Base-by-base conservation (phyloP, 2,113 vertebrate genomes). In the Eublepharis macularius region DNA sequence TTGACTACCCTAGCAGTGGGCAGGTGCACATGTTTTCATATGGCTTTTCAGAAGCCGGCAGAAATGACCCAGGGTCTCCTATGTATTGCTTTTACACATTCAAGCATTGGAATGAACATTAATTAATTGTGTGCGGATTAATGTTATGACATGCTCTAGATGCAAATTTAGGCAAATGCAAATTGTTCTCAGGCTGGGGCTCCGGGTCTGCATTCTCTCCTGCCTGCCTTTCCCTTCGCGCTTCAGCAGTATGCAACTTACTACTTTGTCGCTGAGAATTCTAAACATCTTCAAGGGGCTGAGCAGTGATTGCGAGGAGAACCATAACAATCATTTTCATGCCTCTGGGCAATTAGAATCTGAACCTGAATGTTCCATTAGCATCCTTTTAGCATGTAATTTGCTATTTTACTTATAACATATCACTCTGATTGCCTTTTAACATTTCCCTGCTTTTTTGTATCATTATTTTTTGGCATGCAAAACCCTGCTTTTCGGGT, bases 301-400 rank as follows among this genome's bases (percentile, higher is more conserved):
- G 93, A 94, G 70, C 91, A 90, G 93, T 94, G 92, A 94, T 94
- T 95, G 78, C 88, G 91, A 78, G 0, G 41, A 92, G 93, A 94
- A 86, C 84, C 87, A 91, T 93, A 95, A 95, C 91, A 94, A 93
- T 49, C 84, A 89, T 90, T 93, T 94, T 92, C 90, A 90, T 93
- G 93, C 93, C 92, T 94, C 93, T 94, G 90, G 89, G 93, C 93
- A 95, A 95, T 95, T 95, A 95, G 92, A 94, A 94, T 93, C 92
- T 92, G 92, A 95, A 91, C 89, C 85, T 87, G 86, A 91, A 93
- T 94, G 91, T 93, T 91, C 85, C 85, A 95, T 95, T 95, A 94
- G 92, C 94, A 94, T 93, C 93, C 90, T 69, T 83, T 94, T 94
- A 90, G 93, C 93, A 93, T 94, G 94, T 94, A 94, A 91, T 95